Evolutionary conservation across 2,888 invertebrate genomes (phyloP).

Genomic region (Asteroscopus sphinx): DNA sequence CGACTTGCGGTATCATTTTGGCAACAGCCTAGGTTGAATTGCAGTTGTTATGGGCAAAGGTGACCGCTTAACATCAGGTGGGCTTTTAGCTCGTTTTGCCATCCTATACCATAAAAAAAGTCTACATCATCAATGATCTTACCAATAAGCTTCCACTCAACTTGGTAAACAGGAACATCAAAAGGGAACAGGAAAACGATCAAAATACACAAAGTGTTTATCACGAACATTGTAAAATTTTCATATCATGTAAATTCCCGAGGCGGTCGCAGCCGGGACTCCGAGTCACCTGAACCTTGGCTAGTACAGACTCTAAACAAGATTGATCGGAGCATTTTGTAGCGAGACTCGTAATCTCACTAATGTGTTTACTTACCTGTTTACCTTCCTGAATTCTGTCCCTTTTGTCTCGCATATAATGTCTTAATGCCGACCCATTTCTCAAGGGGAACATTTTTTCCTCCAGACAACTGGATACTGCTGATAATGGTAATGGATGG

Average conservation of each 20-base stretch:
- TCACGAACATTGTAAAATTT: constrained; percentile 35
- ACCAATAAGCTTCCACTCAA: constrained; percentile 12
- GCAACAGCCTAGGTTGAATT: too few species aligned
- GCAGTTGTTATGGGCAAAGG: too few species aligned
- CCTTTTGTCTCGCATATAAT: constrained; percentile 73
- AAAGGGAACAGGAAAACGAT: constrained; percentile 23
- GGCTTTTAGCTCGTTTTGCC: too few species aligned
- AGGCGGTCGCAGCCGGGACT: constrained; percentile 15
- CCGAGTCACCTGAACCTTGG: constrained; percentile 51
- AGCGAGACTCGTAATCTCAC: constrained; percentile 72
- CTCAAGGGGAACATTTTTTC: constrained; percentile 67
- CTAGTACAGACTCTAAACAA: constrained; percentile 60
- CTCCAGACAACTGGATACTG: constrained; percentile 65
- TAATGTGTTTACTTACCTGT: constrained; percentile 84
- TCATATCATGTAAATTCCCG: constrained; percentile 50
- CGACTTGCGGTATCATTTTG: too few species aligned
- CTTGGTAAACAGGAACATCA: constrained; percentile 25
- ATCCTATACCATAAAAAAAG: too few species aligned
- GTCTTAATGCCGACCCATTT: constrained; percentile 74
- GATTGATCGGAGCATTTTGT: constrained; percentile 72
- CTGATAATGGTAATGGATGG: constrained; percentile 80
- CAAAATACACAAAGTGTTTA: constrained; percentile 28
- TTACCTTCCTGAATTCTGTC: constrained; percentile 72
- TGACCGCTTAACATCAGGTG: too few species aligned
- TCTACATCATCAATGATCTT: background rate